Base-by-base conservation (phyloP, 2,888 invertebrate species). In the Drosophila austrosaltans region DNA sequence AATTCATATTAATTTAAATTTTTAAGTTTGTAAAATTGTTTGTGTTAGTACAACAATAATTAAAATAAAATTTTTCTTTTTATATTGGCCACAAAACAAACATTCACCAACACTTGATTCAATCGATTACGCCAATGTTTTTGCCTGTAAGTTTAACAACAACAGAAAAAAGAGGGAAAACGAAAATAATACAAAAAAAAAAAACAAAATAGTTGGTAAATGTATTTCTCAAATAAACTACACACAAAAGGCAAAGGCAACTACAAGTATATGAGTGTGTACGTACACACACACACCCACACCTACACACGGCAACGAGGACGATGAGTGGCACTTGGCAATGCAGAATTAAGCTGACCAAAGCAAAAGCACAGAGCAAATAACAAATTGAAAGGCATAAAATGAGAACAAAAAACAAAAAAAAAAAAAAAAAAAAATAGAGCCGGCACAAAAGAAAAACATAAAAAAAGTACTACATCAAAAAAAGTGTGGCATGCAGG, bases 341-440 rank as follows among this genome's bases (percentile, higher is more conserved):
- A 69, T 42, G 16, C 54, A n/a, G 69, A 77, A 84, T 71, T 74
- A 73, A 75, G 63, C 62, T 75, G 75, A 81, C 58, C 74, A 56
- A 54, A 20, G 60, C 39, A 61, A 67, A 73, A 74, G 61, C 69
- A 64, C 66, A 56, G 56, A 61, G 66, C 62, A 78, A 83, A 74
- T 66, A 85, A 60, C 64, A 72, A 83, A 85, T 82, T 80, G 80
- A 73, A 85, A 67, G 75, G 72, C 74, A 72, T 75, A 62, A 74
- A 86, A 78, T 75, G 64, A 54, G 70, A 71, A 73, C 68, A 61
- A 54, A 40, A 67, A 63, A 63, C 40, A 64, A 44, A 8, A 53
- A 16, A 62, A 30, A 42, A 64, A 44, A 8, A 53, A 16, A 62
- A 30, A 42, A 53, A 60, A 36, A 20, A 22, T 0, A 36, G 8